Percentiles rank a stretch among this genome's conserved stretches.
phyloP scores from a whole-genome alignment of 2,888 invertebrate genomes.

The Tridacna gigas region DNA sequence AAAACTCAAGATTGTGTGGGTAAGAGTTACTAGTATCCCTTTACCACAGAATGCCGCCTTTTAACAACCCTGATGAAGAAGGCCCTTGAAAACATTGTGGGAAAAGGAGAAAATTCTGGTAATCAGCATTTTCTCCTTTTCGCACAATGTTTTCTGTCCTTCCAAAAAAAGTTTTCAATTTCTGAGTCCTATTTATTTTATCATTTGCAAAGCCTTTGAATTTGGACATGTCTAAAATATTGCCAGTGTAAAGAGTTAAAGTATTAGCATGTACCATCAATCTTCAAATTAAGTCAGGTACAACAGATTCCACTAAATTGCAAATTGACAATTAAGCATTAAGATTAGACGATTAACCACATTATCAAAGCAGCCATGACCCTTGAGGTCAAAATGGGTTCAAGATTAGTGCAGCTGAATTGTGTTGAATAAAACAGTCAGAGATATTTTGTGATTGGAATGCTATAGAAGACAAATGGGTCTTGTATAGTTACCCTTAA shows the following conservation, averaged over 20 bases:
- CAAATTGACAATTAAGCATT: conserved; percentile 3
- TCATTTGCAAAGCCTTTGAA: no score
- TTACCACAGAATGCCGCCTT: background rate
- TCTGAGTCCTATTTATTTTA: no score
- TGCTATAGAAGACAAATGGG: no score
- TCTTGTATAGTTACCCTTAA: no score
- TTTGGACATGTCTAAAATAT: no score
- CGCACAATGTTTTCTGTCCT: background rate
- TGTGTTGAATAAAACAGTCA: background rate
- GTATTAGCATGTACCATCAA: no score
- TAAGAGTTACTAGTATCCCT: no score
- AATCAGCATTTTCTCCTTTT: background rate
- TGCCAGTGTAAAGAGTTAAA: no score
- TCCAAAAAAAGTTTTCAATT: no score
- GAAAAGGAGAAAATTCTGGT: background rate
- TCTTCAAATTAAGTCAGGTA: background rate
- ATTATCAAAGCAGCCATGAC: background rate
- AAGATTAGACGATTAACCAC: conserved; percentile 9
- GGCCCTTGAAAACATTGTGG: background rate
- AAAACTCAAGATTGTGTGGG: no score
- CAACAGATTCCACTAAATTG: background rate
- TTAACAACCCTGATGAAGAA: background rate
- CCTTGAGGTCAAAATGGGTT: conserved; percentile 1
- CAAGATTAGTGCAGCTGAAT: conserved; percentile 1
- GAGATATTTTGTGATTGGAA: background rate